phyloP scores from a whole-genome alignment of 2,797 vertebrate species.

The Esox lucius region DNA sequence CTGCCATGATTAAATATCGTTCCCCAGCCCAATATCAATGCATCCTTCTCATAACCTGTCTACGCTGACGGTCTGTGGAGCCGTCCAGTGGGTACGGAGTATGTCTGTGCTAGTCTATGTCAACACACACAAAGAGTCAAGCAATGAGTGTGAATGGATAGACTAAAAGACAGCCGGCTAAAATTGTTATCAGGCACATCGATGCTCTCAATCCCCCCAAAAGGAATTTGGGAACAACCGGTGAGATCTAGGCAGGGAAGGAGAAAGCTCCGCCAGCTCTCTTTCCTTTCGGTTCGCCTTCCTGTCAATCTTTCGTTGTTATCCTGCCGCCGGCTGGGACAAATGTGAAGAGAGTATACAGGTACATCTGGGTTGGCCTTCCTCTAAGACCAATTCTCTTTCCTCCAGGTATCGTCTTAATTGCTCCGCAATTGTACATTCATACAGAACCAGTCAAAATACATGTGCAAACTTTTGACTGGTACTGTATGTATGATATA shows the following conservation, averaged over 20 bases:
- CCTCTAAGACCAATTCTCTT: conserved; percentile 30
- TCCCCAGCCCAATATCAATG: not conserved
- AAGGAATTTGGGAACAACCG: conserved; percentile 68
- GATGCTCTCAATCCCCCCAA: conserved; percentile 48
- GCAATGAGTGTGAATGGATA: conserved; percentile 21
- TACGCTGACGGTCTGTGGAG: not conserved
- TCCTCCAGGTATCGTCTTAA: conserved; percentile 16
- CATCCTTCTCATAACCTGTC: not conserved
- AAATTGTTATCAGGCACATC: conserved; percentile 63
- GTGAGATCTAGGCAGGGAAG: conserved; percentile 61
- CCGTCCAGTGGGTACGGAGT: not conserved
- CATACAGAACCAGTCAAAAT: not conserved
- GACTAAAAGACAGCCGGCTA: conserved; percentile 41
- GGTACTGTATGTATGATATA: too few relatives aligned
- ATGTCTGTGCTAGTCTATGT: not conserved
- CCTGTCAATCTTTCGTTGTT: conserved; percentile 37
- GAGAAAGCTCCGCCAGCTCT: conserved; percentile 50
- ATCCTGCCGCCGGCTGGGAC: conserved; percentile 33
- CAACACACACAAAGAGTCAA: not conserved
- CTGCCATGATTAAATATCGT: not conserved
- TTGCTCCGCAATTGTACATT: conserved; percentile 16
- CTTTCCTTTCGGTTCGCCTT: conserved; percentile 56
- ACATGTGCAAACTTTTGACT: not conserved
- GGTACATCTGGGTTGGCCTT: conserved; percentile 13
- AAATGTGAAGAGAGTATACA: conserved; percentile 27